Base-by-base conservation (phyloP, 2,797 vertebrate genomes). In the Sternotherus odoratus region DNA sequence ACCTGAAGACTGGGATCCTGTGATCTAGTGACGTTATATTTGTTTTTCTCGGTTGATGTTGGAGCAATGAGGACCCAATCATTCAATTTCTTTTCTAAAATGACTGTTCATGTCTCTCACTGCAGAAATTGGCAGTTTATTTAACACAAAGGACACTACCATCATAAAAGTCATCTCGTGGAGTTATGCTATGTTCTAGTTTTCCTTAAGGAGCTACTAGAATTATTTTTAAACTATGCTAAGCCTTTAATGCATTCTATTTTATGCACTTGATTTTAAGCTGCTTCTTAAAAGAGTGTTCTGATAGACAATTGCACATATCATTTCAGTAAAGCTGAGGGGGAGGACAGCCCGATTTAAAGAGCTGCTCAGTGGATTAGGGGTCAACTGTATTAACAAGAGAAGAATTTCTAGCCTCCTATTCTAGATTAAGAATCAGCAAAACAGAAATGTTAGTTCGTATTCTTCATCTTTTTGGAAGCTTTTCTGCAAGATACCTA, bases 121-220 rank as follows among this genome's bases (percentile, higher is more conserved):
- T 86, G 43, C 60, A 2, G 80, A 60, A 89, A 13, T 51, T 11
- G 51, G 0, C 57, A 92, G 91, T 10, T 93, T 56, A 74, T 75
- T 75, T 94, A 33, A 86, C 72, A 69, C 6, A 51, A 43, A 92
- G 4, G 24, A 69, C 77, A 89, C 3, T 90, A 81, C 85, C 83
- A 95, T 82, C 69, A 60, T 36, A 5, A 6, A 86, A 56, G 10
- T 94, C 82, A 88, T 82, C 33, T 54, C 26, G 15, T 56, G 83
- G 75, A 24, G n/a, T 75, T 91, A 93, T 60, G 86, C 94, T 91
- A 92, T 85, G 49, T 88, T 79, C 91, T 85, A 48, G 17, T 77
- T 85, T 92, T 92, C 56, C 93, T 93, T 84, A 88, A 88, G 46
- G 49, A 95, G 79, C 82, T 94, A 87, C 94, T 83, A 77, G 78